phyloP scores from a whole-genome alignment of 2,888 invertebrate species.

The Omphaloscelis lunosa region DNA sequence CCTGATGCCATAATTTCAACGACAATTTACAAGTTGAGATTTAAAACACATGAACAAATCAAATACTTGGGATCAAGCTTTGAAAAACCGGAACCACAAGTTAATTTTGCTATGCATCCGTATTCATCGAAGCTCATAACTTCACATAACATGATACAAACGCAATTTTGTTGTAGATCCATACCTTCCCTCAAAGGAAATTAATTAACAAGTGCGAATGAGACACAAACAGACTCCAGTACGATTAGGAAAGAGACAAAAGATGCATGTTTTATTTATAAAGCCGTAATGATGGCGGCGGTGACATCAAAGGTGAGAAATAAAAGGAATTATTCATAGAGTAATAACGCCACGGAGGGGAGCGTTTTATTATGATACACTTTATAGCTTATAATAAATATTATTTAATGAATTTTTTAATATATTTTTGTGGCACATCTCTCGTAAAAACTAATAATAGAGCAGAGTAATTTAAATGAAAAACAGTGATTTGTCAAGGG shows the following conservation, averaged over 20 bases:
- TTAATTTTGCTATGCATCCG: not conserved
- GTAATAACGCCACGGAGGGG: constrained; percentile 55
- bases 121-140: not conserved
- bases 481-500: not conserved
- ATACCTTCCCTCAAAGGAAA: constrained; percentile 18
- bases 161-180: constrained; percentile 9
- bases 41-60: not conserved
- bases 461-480: not conserved
- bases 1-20: not conserved
- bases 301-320: constrained; percentile 70
- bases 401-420: constrained; percentile 28
- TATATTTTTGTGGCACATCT: not conserved
- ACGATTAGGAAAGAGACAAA: constrained; percentile 45
- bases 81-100: not conserved
- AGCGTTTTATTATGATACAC: constrained; percentile 33
- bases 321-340: constrained; percentile 74
- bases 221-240: constrained; percentile 15
- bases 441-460: not conserved
- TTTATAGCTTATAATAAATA: constrained; percentile 52
- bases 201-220: constrained; percentile 44
- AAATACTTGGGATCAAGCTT: not conserved
- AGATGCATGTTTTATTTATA: constrained; percentile 69
- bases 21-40: not conserved
- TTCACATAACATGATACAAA: constrained; percentile 6
- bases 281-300: constrained; percentile 56